A percentile compares a stretch with the other conserved stretches of the same genome.
Evolutionary conservation across 2,113 vertebrate species (phyloP).

Genomic region (Hippocampus barbouri): DNA sequence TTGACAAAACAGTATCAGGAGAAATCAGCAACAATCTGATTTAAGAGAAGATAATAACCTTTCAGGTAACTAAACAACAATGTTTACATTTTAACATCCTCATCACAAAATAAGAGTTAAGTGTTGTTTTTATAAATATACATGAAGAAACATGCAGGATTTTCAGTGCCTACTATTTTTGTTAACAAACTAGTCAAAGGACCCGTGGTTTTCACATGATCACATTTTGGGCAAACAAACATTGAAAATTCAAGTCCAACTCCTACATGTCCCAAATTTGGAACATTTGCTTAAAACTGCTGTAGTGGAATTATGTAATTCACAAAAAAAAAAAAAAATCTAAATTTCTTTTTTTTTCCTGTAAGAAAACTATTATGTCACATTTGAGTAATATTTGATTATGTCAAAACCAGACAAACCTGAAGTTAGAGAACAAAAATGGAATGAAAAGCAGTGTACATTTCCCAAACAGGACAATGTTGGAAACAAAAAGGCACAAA

Average conservation of each 20-base stretch:
- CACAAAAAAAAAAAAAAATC: background rate
- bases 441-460: conserved; percentile 16
- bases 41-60: background rate
- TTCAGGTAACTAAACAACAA: background rate
- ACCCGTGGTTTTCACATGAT: conserved; percentile 8
- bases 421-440: conserved; percentile 16
- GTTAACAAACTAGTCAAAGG: background rate
- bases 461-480: conserved; percentile 10
- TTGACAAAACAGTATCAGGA: background rate
- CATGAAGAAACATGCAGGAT: conserved; percentile 37
- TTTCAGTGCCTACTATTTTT: conserved; percentile 9
- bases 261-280: conserved; percentile 32
- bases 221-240: conserved; percentile 36
- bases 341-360: background rate
- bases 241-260: conserved; percentile 49
- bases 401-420: conserved; percentile 4
- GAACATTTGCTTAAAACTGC: conserved; percentile 9
- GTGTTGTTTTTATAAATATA: background rate
- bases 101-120: background rate
- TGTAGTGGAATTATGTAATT: conserved; percentile 11
- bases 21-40: conserved; percentile 8
- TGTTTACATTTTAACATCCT: background rate
- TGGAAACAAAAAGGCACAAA: conserved; percentile 58
- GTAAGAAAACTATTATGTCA: conserved; percentile 43
- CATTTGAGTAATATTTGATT: conserved; percentile 18